phyloP scores from a whole-genome alignment of 2,113 vertebrate genomes.

The Monarcha castaneiventris region DNA sequence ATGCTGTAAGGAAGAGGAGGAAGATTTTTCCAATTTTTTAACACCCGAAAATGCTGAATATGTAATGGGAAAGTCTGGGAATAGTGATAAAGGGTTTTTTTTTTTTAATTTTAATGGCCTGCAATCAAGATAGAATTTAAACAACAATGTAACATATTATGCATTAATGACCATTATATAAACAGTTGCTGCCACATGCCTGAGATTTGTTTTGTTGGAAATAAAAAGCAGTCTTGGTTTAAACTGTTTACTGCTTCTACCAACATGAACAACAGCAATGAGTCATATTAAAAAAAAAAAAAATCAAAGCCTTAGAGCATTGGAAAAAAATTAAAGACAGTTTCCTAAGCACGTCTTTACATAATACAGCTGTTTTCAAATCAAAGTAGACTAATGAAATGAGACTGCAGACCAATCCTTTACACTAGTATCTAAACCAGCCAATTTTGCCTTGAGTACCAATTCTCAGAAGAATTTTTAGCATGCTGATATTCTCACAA shows the following conservation, averaged over 20 bases:
- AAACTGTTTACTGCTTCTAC: background rate
- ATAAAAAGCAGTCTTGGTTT: background rate
- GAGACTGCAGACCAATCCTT: background rate
- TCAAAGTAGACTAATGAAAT: background rate
- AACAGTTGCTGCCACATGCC: background rate
- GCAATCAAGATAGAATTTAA: background rate
- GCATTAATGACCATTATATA: background rate
- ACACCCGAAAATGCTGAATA: background rate
- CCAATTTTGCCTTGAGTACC: background rate
- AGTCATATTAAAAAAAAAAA: background rate
- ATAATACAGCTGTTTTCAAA: background rate
- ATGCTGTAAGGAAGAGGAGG: constrained; percentile 71
- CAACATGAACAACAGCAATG: background rate
- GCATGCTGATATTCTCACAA: background rate
- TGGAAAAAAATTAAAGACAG: background rate
- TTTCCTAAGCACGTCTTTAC: background rate
- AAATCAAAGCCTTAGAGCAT: background rate
- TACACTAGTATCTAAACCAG: background rate
- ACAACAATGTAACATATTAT: background rate
- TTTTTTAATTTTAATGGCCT: background rate
- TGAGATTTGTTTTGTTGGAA: background rate
- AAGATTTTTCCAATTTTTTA: background rate
- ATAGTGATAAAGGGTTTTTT: background rate
- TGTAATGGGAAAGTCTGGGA: background rate
- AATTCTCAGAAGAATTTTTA: background rate